Evolutionary conservation across 2,797 vertebrate genomes (phyloP).

Genomic region (Hoplostethus atlanticus): DNA sequence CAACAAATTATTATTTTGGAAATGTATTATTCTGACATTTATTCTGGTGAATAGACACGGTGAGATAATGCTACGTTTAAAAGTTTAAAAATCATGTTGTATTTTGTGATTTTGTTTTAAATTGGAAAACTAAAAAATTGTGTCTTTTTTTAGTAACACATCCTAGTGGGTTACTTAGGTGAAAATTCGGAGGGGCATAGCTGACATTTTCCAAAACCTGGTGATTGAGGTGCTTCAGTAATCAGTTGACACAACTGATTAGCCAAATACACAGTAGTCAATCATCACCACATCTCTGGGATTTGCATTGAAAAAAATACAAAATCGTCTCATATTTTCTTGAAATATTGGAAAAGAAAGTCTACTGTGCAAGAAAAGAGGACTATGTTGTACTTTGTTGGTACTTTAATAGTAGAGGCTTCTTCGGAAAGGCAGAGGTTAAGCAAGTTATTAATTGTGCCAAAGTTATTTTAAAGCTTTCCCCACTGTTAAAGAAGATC

Average conservation of each 20-base stretch:
- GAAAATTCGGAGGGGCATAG: background rate
- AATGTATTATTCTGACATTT: too few relatives aligned
- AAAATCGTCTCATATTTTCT: background rate
- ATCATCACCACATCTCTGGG: too few relatives aligned
- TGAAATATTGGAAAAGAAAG: background rate
- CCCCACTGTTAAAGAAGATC: constrained; percentile 12
- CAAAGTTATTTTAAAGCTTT: constrained; percentile 29
- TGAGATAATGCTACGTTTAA: too few relatives aligned
- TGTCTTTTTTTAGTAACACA: background rate
- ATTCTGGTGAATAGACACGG: too few relatives aligned
- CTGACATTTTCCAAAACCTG: background rate
- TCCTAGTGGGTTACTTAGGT: too few relatives aligned
- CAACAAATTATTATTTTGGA: too few relatives aligned
- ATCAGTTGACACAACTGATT: background rate
- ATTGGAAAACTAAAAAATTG: too few relatives aligned
- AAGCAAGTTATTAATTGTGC: background rate
- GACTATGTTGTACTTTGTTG: too few relatives aligned
- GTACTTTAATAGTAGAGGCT: too few relatives aligned
- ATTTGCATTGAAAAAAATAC: background rate
- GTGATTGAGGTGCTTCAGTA: background rate
- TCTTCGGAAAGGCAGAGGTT: background rate
- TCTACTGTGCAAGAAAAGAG: too few relatives aligned
- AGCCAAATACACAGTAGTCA: background rate
- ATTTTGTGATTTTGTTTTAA: too few relatives aligned
- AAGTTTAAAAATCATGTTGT: too few relatives aligned